Evolutionary conservation across 2,113 vertebrate genomes (phyloP), one percentile per base, ranked within the genome.

Genomic region (Sakesphorus luctuosus): DNA sequence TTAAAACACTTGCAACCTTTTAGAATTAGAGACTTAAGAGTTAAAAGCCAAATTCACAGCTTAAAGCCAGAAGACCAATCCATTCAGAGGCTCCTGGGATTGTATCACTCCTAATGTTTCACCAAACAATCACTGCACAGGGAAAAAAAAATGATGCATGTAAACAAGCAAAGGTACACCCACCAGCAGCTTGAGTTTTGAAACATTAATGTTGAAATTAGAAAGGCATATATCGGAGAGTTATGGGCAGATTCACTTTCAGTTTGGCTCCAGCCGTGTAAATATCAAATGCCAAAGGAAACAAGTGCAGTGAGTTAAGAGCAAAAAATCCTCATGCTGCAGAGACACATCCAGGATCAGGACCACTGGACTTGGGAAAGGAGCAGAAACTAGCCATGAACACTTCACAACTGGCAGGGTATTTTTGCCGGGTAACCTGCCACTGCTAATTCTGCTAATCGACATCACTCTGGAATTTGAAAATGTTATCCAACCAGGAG

Each of bases 391-490:
- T 61, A 84, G 49, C 75, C 77, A 50, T 3, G 18, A 94, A 77
- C 79, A 36, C 52, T 56, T 75, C 5, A 10, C 71, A 93, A 84
- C 68, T 80, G 92, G 82, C 85, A 93, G 43, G 33, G 43, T 56
- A 72, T 90, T 93, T 96, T 15, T 93, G 85, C 83, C 0, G 2
- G 61, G 78, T 96, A 95, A 90, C 68, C 94, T 95, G 94, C 88
- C 83, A 89, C 83, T 33, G 73, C 66, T 94, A 90, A 95, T 96
- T 86, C 46, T 92, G 79, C 87, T 95, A 93, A 96, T 96, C 76
- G 0, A 93, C 95, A 95, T 96, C 92, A 95, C 73, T 61, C 52
- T 75, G 88, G 85, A 93, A 90, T 96, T 89, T 92, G 73, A 94
- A 96, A 97, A 73, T 73, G 66, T 92, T 93, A 93, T 84, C 90